Conservation (phyloP, 2,888 invertebrate genomes). For the Zygaena filipendulae region DNA sequence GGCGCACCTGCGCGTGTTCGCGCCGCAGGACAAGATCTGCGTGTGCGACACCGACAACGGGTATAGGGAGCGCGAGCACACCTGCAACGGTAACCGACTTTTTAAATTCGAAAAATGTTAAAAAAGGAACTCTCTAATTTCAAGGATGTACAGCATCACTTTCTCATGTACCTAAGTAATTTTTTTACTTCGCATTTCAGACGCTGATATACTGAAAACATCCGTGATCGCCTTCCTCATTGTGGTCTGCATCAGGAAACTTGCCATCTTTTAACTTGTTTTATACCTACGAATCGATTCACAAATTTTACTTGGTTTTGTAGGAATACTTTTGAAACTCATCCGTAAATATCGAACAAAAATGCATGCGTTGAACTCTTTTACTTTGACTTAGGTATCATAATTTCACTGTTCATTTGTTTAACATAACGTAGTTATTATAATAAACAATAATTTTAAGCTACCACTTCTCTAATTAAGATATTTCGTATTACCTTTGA, state of each 20-base stretch:
- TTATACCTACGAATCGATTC: no score
- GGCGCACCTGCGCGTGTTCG: constrained; percentile 39
- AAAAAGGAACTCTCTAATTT: background rate
- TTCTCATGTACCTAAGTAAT: background rate
- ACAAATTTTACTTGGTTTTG: no score
- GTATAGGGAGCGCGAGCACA: constrained; percentile 70
- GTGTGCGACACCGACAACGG: constrained; percentile 71
- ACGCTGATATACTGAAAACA: constrained; percentile 46
- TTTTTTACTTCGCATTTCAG: constrained; percentile 26
- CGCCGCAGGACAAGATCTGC: constrained; percentile 61
- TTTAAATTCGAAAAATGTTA: constrained; percentile 1
- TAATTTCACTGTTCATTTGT: no score
- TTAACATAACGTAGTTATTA: no score
- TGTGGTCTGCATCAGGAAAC: constrained; percentile 39
- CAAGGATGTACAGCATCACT: no score
- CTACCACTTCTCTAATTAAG: no score
- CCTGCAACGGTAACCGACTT: constrained; percentile 74
- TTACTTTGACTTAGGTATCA: no score
- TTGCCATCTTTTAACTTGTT: constrained; percentile 29
- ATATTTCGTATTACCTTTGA: no score
- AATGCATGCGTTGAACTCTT: no score
- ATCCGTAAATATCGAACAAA: no score
- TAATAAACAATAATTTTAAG: no score
- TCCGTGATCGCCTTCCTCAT: constrained; percentile 40
- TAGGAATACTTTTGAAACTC: no score